phyloP scores from a whole-genome alignment of 1,140 invertebrate genomes.

The Ostrea denselamellosa region DNA sequence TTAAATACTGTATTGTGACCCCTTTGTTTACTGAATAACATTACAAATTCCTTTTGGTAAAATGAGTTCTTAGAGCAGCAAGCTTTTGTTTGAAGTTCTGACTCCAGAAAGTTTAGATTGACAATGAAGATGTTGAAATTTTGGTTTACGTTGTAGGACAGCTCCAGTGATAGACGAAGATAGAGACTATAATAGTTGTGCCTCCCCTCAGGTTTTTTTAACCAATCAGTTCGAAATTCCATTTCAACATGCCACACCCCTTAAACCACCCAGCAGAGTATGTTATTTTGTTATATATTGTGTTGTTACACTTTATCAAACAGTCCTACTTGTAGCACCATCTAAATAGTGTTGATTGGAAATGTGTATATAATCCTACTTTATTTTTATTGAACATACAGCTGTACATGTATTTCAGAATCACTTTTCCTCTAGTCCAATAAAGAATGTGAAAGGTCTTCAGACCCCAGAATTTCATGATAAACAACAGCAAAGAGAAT shows the following conservation, averaged over 20 bases:
- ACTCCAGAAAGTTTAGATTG: too few species aligned
- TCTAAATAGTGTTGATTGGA: neutral
- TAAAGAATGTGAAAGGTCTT: slow-evolving; percentile 58
- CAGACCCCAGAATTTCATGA: slow-evolving; percentile 49
- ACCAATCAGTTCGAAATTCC: slow-evolving; percentile 21
- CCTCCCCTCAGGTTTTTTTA: slow-evolving; percentile 43
- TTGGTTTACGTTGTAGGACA: neutral
- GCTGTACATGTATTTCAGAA: slow-evolving; percentile 46
- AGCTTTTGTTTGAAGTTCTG: too few species aligned
- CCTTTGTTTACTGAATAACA: too few species aligned
- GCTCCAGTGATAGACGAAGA: slow-evolving; percentile 31
- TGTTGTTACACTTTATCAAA: neutral
- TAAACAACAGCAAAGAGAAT: slow-evolving; percentile 58
- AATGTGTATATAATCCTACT: neutral
- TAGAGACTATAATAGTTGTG: slow-evolving; percentile 7
- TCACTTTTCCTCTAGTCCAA: slow-evolving; percentile 76
- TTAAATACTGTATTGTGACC: too few species aligned
- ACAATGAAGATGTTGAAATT: neutral
- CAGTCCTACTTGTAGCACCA: neutral
- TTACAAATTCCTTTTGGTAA: too few species aligned
- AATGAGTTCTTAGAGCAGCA: too few species aligned
- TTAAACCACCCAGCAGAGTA: slow-evolving; percentile 56
- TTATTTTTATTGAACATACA: neutral
- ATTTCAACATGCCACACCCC: slow-evolving; percentile 53
- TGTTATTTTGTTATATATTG: neutral